Base-by-base conservation (phyloP, 23 tunicate species). In the Corella eumyota region DNA sequence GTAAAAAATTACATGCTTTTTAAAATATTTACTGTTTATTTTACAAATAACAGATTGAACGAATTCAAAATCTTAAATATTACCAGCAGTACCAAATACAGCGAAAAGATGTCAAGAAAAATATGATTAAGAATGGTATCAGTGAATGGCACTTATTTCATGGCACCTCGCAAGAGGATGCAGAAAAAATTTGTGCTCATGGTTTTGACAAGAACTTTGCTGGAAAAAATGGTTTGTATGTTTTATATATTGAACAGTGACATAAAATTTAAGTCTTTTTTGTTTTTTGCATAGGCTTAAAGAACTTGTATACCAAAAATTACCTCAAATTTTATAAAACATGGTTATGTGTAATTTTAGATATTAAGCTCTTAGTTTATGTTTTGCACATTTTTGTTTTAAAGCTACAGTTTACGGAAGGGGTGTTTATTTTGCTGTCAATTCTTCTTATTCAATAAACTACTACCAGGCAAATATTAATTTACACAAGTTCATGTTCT, bases 191-290 rank as follows among this genome's bases (percentile, higher is more conserved):
- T 9, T 40, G 48, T 11, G 15, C 11, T 9, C 13, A 15, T 9
- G 48, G 48, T 15, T 40, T 40, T 15, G 15, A 40, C 48, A 40
- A 15, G 48, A 40, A 15, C 15, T 40, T 9, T 40, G 48, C 48
- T 40, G 48, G 48, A 15, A 40, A 40, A 40, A 40, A 40, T 40
- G 48, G 48, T n/a, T n/a, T n/a, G n/a, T n/a, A n/a, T n/a, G n/a
- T n/a, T n/a, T n/a, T n/a, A n/a, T n/a, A n/a, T n/a, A n/a, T n/a
- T n/a, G n/a, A n/a, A n/a, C n/a, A n/a, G n/a, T n/a, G n/a, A n/a
- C n/a, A n/a, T n/a, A n/a, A n/a, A n/a, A n/a, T n/a, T n/a, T n/a
- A n/a, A n/a, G n/a, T n/a, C n/a, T n/a, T n/a, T n/a, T n/a, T n/a
- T n/a, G n/a, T n/a, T n/a, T n/a, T n/a, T n/a, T n/a, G n/a, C n/a